Evolutionary conservation across 2,113 vertebrate species (phyloP), one percentile per base, ranked within the genome.

Genomic region (Callopanchax toddi): DNA sequence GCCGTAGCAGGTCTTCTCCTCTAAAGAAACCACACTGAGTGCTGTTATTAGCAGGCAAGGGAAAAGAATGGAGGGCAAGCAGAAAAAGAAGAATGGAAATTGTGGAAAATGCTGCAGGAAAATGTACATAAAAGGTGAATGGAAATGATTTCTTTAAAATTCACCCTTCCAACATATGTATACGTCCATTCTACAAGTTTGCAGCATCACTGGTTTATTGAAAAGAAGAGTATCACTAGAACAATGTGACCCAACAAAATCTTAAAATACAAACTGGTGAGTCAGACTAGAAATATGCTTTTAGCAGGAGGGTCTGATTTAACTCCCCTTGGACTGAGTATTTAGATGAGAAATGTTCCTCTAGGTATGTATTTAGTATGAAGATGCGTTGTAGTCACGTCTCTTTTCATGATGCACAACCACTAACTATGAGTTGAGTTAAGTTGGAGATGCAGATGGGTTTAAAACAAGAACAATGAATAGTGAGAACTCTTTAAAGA

Each of bases 1-100:
- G 83, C 84, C 87, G 62, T 86, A 86, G 81, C 87, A 87, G 75
- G 70, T 55, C 54, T 71, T 79, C 50, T 53, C 77, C 72, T 82
- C 82, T 71, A 77, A 74, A 82, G 72, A 78, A 78, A 84, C 74
- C 70, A 78, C 67, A 78, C 76, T 78, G 75, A 86, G 77, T 71
- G 73, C 74, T 68, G 71, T 72, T 84, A 87, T 88, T 89, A 89
- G 83, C 82, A 77, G 58, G 67, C 60, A 69, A 56, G 44, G 58
- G 62, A 67, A 50, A 60, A 49, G 67, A 60, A 55, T 37, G 45
- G n/a, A 53, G 11, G 23, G 45, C 67, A 53, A 43, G 36, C 48
- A 7, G 6, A 61, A 52, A 58, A 58, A 46, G 57, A 44, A 9
- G 54, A 53, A 20, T 3, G 50, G 32, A 50, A 42, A 55, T 20